phyloP scores from a whole-genome alignment of 2,797 vertebrate species.

The Protosalanx chinensis region DNA sequence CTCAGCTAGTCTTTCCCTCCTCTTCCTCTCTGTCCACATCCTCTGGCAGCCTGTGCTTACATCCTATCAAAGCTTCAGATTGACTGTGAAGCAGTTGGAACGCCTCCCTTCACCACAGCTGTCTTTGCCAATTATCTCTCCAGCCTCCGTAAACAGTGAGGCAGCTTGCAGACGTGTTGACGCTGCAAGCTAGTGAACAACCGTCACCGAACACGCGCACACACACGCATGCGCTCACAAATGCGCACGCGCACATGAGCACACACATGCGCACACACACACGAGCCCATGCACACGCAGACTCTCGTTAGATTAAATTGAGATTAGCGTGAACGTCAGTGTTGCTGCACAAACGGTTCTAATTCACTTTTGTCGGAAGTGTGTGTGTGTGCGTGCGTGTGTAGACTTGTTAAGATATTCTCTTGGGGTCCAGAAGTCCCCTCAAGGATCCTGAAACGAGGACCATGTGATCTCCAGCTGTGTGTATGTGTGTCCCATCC shows the following conservation, averaged over 20 bases:
- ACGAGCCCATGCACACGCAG: background rate
- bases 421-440: no score
- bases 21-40: background rate
- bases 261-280: background rate
- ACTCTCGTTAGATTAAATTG: background rate
- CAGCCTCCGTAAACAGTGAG: background rate
- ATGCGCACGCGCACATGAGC: background rate
- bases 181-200: background rate
- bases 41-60: background rate
- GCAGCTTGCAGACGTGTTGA: background rate
- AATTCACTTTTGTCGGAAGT: background rate
- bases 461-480: no score
- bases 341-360: no score
- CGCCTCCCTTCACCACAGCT: background rate
- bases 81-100: background rate
- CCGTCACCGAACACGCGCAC: background rate
- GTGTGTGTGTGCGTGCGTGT: background rate
- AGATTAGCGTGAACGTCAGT: background rate
- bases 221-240: background rate
- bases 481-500: background rate
- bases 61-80: background rate
- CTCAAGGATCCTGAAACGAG: no score
- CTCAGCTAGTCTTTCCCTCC: background rate
- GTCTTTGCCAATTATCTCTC: conserved; percentile 1
- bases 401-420: background rate